Evolutionary conservation across 2,113 vertebrate species (phyloP), one percentile per base, ranked within the genome.

Genomic region (Eulemur macaco): DNA sequence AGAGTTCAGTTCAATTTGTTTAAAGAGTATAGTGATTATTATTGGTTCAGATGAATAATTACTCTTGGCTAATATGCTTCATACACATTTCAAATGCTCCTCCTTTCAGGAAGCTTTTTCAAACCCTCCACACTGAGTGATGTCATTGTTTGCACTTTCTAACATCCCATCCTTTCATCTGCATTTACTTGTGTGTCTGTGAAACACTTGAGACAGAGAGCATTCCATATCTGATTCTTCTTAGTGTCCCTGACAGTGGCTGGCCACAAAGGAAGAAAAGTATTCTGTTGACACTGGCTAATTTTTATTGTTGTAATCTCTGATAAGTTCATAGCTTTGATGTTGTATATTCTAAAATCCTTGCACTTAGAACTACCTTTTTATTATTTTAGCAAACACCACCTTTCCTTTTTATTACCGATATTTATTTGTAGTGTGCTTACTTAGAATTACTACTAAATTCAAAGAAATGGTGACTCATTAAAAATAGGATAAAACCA

Each of bases 1-100:
- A 89, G 89, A 37, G 18, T 37, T 95, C 56, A 64, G 31, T 58
- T n/a, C 18, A 39, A 76, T 89, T 85, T 95, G 37, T 66, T 93
- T 91, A 86, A 94, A 86, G n/a, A 34, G 10, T 45, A 27, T 11
- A 34, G 45, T 91, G 94, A 84, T 95, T 89, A 60, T 69, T 89
- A 52, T n/a, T 34, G 45, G 47, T 50, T 86, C 56, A 21, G 17
- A 73, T 42, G 52, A 78, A 54, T 82, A 31, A 81, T 86, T 93
- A 27, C 60, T 96, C 66, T 97, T 96, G 92, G 84, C 68, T 66
- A 47, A 20, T 50, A 60, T 21, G 45, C 37, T 84, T n/a, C 39
- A 1, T 29, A 12, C 42, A 42, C 45, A 68, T 66, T 34, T 92
- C 63, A 47, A 81, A 76, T 9, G 37, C 1, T 66, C 39, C 20